Evolutionary conservation across 2,888 invertebrate genomes (phyloP).

Genomic region (Orthosia cruda): DNA sequence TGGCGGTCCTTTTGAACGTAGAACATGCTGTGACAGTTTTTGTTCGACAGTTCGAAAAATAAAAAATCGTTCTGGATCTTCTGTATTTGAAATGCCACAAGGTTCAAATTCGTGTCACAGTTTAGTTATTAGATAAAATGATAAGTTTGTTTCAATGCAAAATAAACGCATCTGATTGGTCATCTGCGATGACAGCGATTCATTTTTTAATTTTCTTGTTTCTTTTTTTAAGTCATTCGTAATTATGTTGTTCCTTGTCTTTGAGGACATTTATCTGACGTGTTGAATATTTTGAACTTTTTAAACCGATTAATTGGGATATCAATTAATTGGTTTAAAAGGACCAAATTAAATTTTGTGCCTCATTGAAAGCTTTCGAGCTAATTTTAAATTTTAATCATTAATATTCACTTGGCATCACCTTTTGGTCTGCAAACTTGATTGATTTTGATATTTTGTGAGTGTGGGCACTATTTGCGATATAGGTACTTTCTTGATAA

Average conservation of each 20-base stretch:
- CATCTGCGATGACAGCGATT: conserved; percentile 64
- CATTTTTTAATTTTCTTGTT: conserved; percentile 56
- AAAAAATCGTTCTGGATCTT: background rate
- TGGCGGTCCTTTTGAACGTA: conserved; percentile 65
- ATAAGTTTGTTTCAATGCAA: conserved; percentile 26
- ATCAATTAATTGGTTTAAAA: conserved; percentile 54
- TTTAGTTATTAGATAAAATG: background rate
- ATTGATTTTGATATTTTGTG: background rate
- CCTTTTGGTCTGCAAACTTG: background rate
- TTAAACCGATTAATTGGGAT: conserved; percentile 52
- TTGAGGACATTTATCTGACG: conserved; percentile 53
- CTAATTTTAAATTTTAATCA: background rate
- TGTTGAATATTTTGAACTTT: conserved; percentile 45
- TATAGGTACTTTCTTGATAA: background rate
- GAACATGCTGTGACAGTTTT: conserved; percentile 38
- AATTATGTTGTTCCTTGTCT: conserved; percentile 67
- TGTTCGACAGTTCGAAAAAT: conserved; percentile 8
- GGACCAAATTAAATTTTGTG: conserved; percentile 15
- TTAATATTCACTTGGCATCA: background rate
- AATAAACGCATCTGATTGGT: conserved; percentile 67
- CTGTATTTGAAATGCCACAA: background rate
- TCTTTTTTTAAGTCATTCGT: conserved; percentile 52
- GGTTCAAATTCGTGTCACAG: conserved; percentile 27
- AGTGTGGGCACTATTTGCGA: background rate
- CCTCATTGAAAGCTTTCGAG: background rate